phyloP scores from a whole-genome alignment of 92 coral and sea anemone species.

The Micromussa lordhowensis region DNA sequence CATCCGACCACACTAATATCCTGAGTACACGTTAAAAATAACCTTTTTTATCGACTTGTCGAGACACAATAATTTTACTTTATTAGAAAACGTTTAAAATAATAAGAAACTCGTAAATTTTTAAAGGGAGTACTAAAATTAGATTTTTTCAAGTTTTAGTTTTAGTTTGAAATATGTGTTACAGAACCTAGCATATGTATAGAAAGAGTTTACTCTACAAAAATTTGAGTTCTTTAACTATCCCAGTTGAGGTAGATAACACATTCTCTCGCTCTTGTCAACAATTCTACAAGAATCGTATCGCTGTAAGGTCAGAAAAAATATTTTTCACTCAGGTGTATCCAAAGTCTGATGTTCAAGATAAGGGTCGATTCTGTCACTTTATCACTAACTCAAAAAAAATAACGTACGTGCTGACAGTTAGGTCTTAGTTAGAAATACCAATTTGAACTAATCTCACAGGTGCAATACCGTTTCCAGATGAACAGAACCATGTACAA shows the following conservation, averaged over 20 bases:
- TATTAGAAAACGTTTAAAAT: slow-evolving; percentile 20
- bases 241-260: neutral
- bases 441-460: neutral
- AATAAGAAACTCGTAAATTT: slow-evolving; percentile 19
- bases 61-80: neutral
- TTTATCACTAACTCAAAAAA: neutral
- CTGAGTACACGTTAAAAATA: slow-evolving; percentile 6
- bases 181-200: neutral
- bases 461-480: neutral
- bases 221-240: neutral
- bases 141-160: neutral
- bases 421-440: neutral
- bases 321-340: neutral
- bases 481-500: neutral
- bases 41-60: slow-evolving; percentile 9
- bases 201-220: neutral
- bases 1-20: no score
- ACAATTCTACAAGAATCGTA: neutral
- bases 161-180: neutral
- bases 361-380: neutral
- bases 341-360: neutral
- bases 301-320: neutral
- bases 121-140: neutral
- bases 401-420: neutral
- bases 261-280: neutral